Evolutionary conservation across 2,888 invertebrate genomes (phyloP).

Genomic region (Lobophora halterata): DNA sequence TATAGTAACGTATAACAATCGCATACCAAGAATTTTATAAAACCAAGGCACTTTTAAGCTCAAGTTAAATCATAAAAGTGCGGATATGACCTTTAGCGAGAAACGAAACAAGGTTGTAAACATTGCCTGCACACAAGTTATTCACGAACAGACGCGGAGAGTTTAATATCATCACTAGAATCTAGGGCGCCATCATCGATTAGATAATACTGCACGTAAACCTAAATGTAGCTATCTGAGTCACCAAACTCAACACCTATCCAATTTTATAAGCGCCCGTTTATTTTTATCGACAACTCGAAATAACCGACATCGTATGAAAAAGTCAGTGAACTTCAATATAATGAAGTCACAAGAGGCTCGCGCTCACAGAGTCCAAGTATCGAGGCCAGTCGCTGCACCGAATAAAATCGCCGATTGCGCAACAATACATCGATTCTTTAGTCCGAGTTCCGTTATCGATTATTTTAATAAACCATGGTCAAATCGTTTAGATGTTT

Average conservation of each 20-base stretch:
- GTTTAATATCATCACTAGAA: too few relatives aligned
- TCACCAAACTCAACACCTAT: constrained; percentile 20
- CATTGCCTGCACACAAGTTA: too few relatives aligned
- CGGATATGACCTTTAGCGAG: constrained; percentile 4
- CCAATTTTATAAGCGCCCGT: constrained; percentile 26
- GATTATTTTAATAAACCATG: constrained; percentile 52
- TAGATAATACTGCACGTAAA: constrained; percentile 8
- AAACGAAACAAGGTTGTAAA: constrained; percentile 3
- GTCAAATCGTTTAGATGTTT: constrained; percentile 40
- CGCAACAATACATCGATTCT: constrained; percentile 55
- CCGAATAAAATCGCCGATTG: constrained; percentile 61
- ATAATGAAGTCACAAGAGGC: constrained; percentile 53
- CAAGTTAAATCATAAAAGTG: background rate
- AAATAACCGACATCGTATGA: constrained; percentile 41
- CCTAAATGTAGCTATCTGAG: constrained; percentile 7
- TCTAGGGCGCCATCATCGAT: constrained; percentile 4
- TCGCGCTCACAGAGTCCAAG: constrained; percentile 43
- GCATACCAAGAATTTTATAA: too few relatives aligned
- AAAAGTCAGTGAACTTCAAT: constrained; percentile 49
- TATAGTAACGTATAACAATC: too few relatives aligned
- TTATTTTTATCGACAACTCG: constrained; percentile 32
- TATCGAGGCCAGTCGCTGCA: constrained; percentile 55
- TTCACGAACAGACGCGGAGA: too few relatives aligned
- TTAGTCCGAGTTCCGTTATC: constrained; percentile 53
- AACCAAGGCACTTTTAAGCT: too few relatives aligned